Percentiles rank a stretch among this genome's conserved stretches.
Conservation (phyloP, 2,113 vertebrate genomes). For the Smithornis capensis region DNA sequence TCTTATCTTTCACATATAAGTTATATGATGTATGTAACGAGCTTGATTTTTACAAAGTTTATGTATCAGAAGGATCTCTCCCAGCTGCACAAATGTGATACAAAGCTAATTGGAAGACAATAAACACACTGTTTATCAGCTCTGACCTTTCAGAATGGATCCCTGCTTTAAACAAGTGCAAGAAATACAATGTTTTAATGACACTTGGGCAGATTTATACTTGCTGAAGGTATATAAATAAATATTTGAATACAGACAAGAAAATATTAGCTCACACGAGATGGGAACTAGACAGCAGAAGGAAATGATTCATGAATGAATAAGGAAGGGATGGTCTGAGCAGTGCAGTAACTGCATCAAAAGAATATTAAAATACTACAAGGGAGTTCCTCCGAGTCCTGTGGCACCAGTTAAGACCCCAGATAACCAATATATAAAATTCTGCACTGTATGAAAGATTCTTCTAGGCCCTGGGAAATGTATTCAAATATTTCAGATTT, state of each 20-base stretch:
- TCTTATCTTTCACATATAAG: neutral
- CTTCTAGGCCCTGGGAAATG: neutral
- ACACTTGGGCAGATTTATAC: neutral
- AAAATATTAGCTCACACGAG: conserved; percentile 22
- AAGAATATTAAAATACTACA: conserved; percentile 29
- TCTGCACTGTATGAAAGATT: neutral
- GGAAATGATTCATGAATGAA: conserved; percentile 52
- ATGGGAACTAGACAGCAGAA: neutral
- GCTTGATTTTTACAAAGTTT: neutral
- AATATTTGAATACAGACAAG: conserved; percentile 31
- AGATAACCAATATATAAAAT: neutral
- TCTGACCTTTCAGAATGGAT: neutral
- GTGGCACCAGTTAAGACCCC: neutral
- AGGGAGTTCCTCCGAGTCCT: neutral
- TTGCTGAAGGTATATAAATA: conserved; percentile 5
- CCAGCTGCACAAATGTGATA: neutral
- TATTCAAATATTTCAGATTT: neutral
- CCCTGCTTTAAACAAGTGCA: neutral
- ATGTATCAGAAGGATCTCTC: neutral
- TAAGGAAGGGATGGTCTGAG: neutral
- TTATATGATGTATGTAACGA: neutral
- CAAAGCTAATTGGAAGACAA: neutral
- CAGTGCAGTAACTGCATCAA: neutral
- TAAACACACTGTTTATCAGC: neutral
- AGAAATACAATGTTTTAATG: neutral